Base-by-base conservation (phyloP, 2,113 vertebrate genomes). In the Dinomys branickii region DNA sequence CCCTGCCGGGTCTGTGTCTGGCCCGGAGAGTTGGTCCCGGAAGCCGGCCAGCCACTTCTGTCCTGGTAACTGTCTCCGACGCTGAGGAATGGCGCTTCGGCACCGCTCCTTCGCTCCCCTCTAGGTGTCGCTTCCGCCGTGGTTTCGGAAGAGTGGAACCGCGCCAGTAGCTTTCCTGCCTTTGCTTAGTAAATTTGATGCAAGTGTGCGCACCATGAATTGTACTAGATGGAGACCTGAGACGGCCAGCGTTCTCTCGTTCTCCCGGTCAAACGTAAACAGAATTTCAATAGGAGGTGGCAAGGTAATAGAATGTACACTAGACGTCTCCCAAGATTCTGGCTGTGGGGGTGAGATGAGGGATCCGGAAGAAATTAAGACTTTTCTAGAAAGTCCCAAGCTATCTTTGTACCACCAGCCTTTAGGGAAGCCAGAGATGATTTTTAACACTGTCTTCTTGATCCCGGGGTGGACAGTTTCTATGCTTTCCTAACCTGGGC, bases 41-140 rank as follows among this genome's bases (percentile, higher is more conserved):
- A 1, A 1, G 95, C 69, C 67, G 28, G 91, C 85, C 92, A 5
- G 80, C 58, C 6, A 96, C 59, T 94, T 71, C 5, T 38, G 91
- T 78, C 59, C 26, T 20, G 28, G 14, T 12, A 56, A 11, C 85
- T 11, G 80, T 24, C n/a, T 26, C 50, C 17, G 73, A 82, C 88
- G 3, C 50, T 80, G 93, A 96, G 50, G 95, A 47, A 96, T 83
- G 22, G 91, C 91, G 80, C 87, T 63, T 58, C 50, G 10, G 52
- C 38, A 22, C 41, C n/a, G 85, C 26, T 73, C 54, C 73, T 0
- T 30, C 26, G 7, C 35, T 38, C 20, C 84, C 98, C 98, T 97
- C 98, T 97, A 98, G 98, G 97, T 97, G 98, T 98, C 98, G 97
- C 98, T 97, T 98, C 91, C 85, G 75, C 89, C 44, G 98, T 85